A percentile compares a stretch with the other conserved stretches of the same genome.
phyloP scores from a whole-genome alignment of 2,888 invertebrate species.

The Pristionchus entomophagus region DNA sequence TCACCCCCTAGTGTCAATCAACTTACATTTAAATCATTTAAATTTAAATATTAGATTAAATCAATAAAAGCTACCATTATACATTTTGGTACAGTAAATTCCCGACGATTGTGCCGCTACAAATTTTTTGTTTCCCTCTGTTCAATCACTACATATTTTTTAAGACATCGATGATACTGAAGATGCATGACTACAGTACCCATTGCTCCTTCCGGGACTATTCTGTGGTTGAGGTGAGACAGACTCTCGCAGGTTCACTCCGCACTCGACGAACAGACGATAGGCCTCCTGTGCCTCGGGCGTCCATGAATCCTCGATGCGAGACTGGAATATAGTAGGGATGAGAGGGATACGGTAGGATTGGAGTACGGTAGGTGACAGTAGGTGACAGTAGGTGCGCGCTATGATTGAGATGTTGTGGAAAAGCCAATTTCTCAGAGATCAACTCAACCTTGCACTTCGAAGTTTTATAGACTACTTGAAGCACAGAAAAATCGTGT shows the following conservation, averaged over 20 bases:
- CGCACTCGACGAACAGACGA: conserved; percentile 87
- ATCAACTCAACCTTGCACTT: neutral
- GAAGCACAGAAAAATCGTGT: neutral
- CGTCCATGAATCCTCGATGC: conserved; percentile 45
- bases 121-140: too few species aligned
- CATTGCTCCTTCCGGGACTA: neutral
- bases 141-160: too few species aligned
- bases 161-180: too few species aligned
- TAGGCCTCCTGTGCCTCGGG: conserved; percentile 86
- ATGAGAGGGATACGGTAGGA: too few species aligned
- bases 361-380: too few species aligned
- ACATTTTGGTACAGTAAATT: too few species aligned
- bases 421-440: neutral
- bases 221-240: conserved; percentile 11
- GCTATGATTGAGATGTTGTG: neutral
- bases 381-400: neutral
- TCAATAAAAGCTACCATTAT: too few species aligned
- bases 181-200: conserved; percentile 48
- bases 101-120: too few species aligned
- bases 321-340: neutral
- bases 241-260: conserved; percentile 19
- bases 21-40: too few species aligned
- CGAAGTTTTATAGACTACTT: neutral
- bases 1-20: conserved; percentile 53
- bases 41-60: too few species aligned